Evolutionary conservation across 2,113 vertebrate species (phyloP).

Genomic region (Phaetusa simplex): DNA sequence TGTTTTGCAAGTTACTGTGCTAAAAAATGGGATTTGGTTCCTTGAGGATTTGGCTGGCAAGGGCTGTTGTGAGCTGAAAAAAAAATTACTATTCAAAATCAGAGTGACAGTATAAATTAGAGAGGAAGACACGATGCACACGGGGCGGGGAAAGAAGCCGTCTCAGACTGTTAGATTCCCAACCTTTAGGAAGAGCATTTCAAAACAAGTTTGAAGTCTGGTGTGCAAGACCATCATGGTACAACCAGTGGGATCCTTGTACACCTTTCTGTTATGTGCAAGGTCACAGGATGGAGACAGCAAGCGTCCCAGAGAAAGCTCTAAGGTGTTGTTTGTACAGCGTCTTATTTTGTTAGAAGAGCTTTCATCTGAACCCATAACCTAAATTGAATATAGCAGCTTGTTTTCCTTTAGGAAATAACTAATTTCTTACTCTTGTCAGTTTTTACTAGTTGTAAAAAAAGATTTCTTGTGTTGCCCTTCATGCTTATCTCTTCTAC

Average conservation of each 20-base stretch:
- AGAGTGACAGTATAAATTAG: neutral
- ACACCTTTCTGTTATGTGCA: neutral
- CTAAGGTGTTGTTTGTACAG: neutral
- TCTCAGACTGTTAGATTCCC: neutral
- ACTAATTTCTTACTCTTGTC: neutral
- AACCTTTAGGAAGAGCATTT: neutral
- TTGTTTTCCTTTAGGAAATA: neutral
- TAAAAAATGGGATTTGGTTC: conserved; percentile 9
- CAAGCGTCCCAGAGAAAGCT: conserved; percentile 6
- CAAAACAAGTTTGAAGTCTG: neutral
- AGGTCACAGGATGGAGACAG: neutral
- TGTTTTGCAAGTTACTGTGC: neutral
- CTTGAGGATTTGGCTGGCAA: neutral
- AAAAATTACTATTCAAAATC: neutral
- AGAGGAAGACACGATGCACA: neutral
- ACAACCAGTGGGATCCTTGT: neutral
- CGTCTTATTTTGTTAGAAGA: neutral
- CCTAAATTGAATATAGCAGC: neutral
- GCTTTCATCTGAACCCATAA: neutral
- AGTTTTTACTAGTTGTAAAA: neutral
- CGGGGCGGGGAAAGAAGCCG: neutral
- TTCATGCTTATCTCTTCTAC: neutral
- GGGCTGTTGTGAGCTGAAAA: neutral
- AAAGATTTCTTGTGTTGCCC: neutral
- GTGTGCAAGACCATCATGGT: neutral